Conservation (phyloP, 2,888 invertebrate species). For the Timema cristinae region DNA sequence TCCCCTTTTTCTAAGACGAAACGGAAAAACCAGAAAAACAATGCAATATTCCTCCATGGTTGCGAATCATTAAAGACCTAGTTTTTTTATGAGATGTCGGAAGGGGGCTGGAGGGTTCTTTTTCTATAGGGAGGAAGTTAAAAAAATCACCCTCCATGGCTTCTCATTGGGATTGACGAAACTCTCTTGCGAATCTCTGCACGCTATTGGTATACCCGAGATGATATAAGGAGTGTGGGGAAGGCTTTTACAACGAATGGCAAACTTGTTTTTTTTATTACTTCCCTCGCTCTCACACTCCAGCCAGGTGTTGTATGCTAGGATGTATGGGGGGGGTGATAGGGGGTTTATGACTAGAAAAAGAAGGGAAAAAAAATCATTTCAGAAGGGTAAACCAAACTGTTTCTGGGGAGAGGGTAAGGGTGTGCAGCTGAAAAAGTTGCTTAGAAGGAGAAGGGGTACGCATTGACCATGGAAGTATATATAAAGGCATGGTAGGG, state of each 20-base stretch:
- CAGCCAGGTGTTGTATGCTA: no score
- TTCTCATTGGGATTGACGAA: conserved; percentile 7
- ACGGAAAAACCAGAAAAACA: not conserved
- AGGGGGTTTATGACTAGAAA: no score
- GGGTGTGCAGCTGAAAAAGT: no score
- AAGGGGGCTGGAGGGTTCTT: not conserved
- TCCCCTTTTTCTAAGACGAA: not conserved
- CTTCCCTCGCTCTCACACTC: no score
- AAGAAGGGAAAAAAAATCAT: no score
- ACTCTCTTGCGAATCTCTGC: conserved; percentile 25
- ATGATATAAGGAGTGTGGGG: not conserved
- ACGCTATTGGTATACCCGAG: conserved; percentile 22
- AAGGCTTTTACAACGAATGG: conserved; percentile 4
- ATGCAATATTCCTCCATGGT: conserved; percentile 14
- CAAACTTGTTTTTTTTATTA: not conserved
- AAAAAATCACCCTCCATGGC: conserved; percentile 10
- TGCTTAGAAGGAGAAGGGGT: no score
- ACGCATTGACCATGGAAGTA: no score
- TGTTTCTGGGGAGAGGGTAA: no score
- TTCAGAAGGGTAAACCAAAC: no score
- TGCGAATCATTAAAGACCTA: conserved; percentile 1
- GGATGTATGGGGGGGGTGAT: no score
- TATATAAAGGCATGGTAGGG: no score
- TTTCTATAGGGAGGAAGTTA: conserved; percentile 2
- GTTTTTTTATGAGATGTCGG: conserved; percentile 3